A percentile compares a stretch with the other conserved stretches of the same genome.
phyloP scores from a whole-genome alignment of 2,888 invertebrate genomes.

The Dicroscelio sp. region DNA sequence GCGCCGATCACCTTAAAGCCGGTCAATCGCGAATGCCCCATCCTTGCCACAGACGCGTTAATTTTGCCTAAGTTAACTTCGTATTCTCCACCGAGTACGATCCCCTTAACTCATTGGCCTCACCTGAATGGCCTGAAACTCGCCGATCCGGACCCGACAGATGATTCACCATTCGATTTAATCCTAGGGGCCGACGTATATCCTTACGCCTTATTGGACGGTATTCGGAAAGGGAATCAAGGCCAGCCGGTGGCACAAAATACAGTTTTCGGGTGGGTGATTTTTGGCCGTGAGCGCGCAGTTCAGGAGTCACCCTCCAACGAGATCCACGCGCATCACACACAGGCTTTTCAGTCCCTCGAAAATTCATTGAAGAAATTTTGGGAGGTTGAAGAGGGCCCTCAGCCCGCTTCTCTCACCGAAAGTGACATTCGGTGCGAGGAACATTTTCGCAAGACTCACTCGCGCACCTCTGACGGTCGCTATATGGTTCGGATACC shows the following conservation, averaged over 20 bases:
- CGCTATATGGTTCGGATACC: neutral
- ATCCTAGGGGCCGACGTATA: constrained; percentile 11
- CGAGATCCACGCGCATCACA: neutral
- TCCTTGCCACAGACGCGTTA: neutral
- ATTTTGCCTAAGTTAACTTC: neutral
- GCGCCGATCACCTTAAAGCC: neutral
- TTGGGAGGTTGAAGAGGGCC: constrained; percentile 6
- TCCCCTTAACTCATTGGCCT: neutral
- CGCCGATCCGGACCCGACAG: constrained; percentile 14
- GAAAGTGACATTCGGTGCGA: constrained; percentile 11
- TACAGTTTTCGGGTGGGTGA: constrained; percentile 9
- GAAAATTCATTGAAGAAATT: neutral
- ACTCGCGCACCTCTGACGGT: no score
- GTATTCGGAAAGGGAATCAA: neutral
- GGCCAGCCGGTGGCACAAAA: constrained; percentile 20
- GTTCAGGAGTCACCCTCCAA: no score
- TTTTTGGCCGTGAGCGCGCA: neutral
- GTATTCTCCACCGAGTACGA: neutral
- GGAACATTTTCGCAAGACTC: constrained; percentile 38
- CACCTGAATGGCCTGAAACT: neutral
- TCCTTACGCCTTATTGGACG: neutral
- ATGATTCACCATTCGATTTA: no score
- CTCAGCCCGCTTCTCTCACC: neutral
- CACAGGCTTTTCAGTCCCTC: neutral
- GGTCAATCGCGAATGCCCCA: neutral